Conservation (phyloP, 2,888 invertebrate genomes). For the Aricia artaxerxes region DNA sequence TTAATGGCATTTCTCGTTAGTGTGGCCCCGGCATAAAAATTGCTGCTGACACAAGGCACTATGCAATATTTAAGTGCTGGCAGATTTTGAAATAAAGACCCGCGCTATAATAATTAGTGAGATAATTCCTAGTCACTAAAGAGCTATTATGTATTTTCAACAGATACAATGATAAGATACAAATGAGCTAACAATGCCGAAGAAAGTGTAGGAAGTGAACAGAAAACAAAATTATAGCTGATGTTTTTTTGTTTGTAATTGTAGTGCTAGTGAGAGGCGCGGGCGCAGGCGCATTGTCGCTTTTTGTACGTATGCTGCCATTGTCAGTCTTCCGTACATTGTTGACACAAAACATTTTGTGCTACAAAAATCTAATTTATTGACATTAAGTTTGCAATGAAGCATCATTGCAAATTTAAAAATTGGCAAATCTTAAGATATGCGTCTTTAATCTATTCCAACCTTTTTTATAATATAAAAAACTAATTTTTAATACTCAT, state of each 20-base stretch:
- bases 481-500: too few relatives aligned
- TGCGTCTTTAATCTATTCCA: too few relatives aligned
- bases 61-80: not conserved
- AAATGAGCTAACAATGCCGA: conserved; percentile 38
- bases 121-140: conserved; percentile 18
- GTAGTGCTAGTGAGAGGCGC: conserved; percentile 69
- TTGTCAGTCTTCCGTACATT: conserved; percentile 66
- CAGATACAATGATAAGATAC: conserved; percentile 36
- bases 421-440: too few relatives aligned
- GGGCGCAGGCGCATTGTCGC: conserved; percentile 52
- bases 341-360: conserved; percentile 40
- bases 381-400: too few relatives aligned
- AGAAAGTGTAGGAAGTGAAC: conserved; percentile 58
- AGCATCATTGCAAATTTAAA: too few relatives aligned
- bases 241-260: conserved; percentile 60
- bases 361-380: not conserved
- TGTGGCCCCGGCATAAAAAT: too few relatives aligned
- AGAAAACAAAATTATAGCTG: conserved; percentile 68
- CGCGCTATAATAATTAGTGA: conserved; percentile 2
- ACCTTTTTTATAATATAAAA: too few relatives aligned
- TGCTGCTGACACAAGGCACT: not conserved
- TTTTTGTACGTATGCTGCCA: conserved; percentile 55
- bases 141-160: conserved; percentile 26
- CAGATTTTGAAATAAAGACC: not conserved
- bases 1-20: too few relatives aligned